These are phyloP conservation scores for Dicranocentrus wangi DNA, from an alignment of 2,888 invertebrate genomes.

Conservation along the genomic window DNA sequence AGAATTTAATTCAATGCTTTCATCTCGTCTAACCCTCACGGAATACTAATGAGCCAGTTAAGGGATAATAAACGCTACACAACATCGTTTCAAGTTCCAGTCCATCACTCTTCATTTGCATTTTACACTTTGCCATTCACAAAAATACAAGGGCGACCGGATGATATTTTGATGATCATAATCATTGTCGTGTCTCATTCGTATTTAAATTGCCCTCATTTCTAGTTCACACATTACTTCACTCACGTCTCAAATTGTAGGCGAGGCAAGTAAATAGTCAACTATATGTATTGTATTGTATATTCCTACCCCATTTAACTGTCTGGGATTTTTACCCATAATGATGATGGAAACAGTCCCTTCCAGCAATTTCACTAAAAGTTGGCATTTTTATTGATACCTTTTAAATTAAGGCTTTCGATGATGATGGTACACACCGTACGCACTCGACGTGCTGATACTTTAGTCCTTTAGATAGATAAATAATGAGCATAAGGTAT, in stretches of 20 bases:
- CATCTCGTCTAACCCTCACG: not conserved
- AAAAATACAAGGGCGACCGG: slow-evolving; percentile 10
- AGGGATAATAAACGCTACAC: not conserved
- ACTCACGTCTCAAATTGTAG: not conserved
- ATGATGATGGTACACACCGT: too few relatives aligned
- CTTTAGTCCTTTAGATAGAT: not conserved
- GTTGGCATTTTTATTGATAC: too few relatives aligned
- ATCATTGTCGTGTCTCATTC: slow-evolving; percentile 9
- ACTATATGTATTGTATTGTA: not conserved
- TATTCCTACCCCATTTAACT: not conserved
- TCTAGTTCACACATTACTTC: not conserved
- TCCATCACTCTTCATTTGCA: slow-evolving; percentile 9
- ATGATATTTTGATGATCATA: slow-evolving; percentile 11
- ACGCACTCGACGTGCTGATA: not conserved
- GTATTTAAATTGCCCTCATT: slow-evolving; percentile 15
- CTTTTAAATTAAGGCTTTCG: too few relatives aligned
- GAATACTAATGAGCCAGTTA: not conserved
- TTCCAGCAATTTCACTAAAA: slow-evolving; percentile 10
- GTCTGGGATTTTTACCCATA: not conserved
- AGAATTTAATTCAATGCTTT: slow-evolving; percentile 4
- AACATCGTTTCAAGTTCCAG: not conserved
- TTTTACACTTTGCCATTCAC: slow-evolving; percentile 17
- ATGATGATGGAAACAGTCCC: slow-evolving; percentile 17
- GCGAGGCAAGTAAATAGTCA: not conserved
- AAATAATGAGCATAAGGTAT: not conserved